Evolutionary conservation across 2,888 invertebrate species (phyloP).

Genomic region (Acleris holmiana): DNA sequence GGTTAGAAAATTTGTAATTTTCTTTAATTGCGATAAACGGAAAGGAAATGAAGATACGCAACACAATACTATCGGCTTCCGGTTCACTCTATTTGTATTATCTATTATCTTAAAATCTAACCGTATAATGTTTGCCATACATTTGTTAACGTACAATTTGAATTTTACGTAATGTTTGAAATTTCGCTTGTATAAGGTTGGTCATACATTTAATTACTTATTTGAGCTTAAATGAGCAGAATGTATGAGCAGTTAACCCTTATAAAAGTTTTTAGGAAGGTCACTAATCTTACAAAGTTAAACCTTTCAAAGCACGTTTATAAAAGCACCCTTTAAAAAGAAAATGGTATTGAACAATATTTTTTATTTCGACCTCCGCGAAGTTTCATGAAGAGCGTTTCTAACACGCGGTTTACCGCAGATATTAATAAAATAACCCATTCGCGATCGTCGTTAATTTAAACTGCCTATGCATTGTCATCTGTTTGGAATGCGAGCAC

Average conservation of each 20-base stretch:
- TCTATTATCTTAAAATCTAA: slow-evolving; percentile 9
- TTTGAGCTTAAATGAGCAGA: no score
- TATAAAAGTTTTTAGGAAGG: no score
- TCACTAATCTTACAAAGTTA: background rate
- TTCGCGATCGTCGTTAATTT: slow-evolving; percentile 65
- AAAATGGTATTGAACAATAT: slow-evolving; percentile 33
- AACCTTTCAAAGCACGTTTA: slow-evolving; percentile 1
- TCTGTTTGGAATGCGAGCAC: slow-evolving; percentile 52
- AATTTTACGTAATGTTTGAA: no score
- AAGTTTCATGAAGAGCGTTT: slow-evolving; percentile 30
- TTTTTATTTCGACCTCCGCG: slow-evolving; percentile 38
- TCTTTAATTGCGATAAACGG: slow-evolving; percentile 55
- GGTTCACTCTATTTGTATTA: background rate
- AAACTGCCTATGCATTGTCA: slow-evolving; percentile 66
- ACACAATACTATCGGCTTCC: background rate
- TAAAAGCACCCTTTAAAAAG: slow-evolving; percentile 26
- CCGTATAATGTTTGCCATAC: background rate
- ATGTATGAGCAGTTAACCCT: no score
- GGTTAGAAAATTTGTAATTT: slow-evolving; percentile 38
- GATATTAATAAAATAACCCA: slow-evolving; percentile 67
- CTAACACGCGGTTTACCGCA: slow-evolving; percentile 67
- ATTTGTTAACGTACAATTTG: no score
- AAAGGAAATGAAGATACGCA: slow-evolving; percentile 60
- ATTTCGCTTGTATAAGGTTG: no score
- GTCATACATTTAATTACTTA: no score